Evolutionary conservation across 2,113 vertebrate genomes (phyloP), one percentile per base, ranked within the genome.

Genomic region (Heloderma charlesbogerti): DNA sequence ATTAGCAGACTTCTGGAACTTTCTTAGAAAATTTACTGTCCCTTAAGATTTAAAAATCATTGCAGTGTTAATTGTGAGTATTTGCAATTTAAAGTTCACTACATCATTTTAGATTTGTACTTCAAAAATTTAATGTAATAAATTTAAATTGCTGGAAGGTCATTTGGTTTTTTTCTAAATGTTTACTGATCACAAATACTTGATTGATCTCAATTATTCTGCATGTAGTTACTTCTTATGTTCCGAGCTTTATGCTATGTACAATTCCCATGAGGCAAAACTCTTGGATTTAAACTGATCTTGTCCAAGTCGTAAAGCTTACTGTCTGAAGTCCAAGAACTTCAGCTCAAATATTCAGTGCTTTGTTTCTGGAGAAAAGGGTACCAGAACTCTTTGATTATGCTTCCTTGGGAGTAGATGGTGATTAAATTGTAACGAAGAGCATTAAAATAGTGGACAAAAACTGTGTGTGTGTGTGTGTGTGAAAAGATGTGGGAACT

Each of bases 151-250:
- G 86, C 81, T 27, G 25, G 37, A 93, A 94, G 77, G 54, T 93
- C 82, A 91, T 84, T 60, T 89, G 63, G 43, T 75, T 69, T 12
- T 54, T 88, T 89, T 51, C 5, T 7, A 87, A 43, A 80, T 92
- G 16, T 48, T 90, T n/a, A 2, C 27, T 34, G 45, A 37, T 90
- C 2, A n/a, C 25, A 72, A 13, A 74, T 0, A 90, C 7, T 66
- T 88, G 88, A 89, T 43, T 88, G 63, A 89, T 93, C 89, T 90
- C n/a, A 89, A 78, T 88, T 78, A 69, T 82, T 88, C 74, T 57
- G 12, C 57, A 90, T 88, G 78, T 89, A 90, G 27, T 78, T 94
- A 84, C 1, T 63, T 85, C 67, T 91, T 77, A 82, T 18, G 2
- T 29, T 18, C 54, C 2, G 45, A 60, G 37, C 1, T 92, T 91